Evolutionary conservation across 37 sponge, comb jelly and placozoan genomes (phyloP).

Genomic region (Halisarca cf. caerulea): DNA sequence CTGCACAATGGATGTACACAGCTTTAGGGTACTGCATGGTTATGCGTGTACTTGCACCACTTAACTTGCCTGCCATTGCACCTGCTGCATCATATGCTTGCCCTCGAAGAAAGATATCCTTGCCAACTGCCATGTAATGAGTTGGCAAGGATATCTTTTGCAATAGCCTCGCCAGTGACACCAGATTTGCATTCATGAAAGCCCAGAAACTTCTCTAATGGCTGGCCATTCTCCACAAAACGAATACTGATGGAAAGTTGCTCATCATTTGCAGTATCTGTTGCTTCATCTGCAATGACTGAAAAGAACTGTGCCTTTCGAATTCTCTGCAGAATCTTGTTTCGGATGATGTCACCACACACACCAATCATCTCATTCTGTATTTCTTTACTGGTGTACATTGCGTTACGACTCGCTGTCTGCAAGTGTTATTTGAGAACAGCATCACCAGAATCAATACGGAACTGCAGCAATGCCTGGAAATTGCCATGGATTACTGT

Average conservation of each 20-base stretch:
- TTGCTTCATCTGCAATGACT: constrained; percentile 75
- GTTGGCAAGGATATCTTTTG: constrained; percentile 19
- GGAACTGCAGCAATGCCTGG: constrained; percentile 55
- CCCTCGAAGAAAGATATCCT: neutral
- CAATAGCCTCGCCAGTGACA: constrained; percentile 40
- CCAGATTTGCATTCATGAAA: constrained; percentile 26
- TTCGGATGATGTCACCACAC: constrained; percentile 44
- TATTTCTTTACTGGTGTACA: constrained; percentile 54
- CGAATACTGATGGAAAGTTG: constrained; percentile 36
- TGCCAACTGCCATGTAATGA: constrained; percentile 16
- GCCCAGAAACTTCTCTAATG: constrained; percentile 39
- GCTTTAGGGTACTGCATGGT: too few species aligned
- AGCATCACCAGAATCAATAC: constrained; percentile 57
- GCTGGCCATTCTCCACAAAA: constrained; percentile 16
- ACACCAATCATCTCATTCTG: constrained; percentile 74
- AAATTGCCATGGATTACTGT: constrained; percentile 65
- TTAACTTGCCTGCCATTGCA: too few species aligned
- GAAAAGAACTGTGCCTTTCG: constrained; percentile 53
- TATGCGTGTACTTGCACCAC: too few species aligned
- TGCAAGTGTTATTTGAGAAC: constrained; percentile 50
- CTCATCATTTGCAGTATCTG: constrained; percentile 64
- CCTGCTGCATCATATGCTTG: too few species aligned
- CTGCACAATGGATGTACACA: too few species aligned
- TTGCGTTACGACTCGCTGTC: constrained; percentile 51
- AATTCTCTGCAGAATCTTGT: constrained; percentile 43